Percentiles rank a stretch among this genome's conserved stretches.
phyloP scores from a whole-genome alignment of 1,140 invertebrate genomes.

The Solenopsis invicta region DNA sequence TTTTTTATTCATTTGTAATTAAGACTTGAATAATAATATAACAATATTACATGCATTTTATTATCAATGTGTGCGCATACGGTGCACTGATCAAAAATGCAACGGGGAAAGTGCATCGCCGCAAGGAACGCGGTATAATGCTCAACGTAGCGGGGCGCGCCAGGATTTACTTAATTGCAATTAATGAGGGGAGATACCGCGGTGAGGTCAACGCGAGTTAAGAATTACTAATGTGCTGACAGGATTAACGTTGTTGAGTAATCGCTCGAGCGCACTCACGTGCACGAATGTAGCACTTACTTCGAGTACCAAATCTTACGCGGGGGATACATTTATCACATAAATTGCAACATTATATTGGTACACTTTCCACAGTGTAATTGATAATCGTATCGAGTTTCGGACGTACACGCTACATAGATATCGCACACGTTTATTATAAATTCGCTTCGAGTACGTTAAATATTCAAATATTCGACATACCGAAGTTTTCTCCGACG shows the following conservation, averaged over 20 bases:
- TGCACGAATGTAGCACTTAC: background rate
- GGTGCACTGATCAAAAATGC: background rate
- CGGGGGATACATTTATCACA: slow-evolving; percentile 22
- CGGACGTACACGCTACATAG: background rate
- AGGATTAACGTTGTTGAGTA: slow-evolving; percentile 86
- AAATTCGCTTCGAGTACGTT: background rate
- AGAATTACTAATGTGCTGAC: slow-evolving; percentile 85
- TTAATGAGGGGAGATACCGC: slow-evolving; percentile 86
- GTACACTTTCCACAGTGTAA: slow-evolving; percentile 24
- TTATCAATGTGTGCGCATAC: background rate
- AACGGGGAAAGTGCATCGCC: slow-evolving; percentile 49
- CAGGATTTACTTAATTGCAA: slow-evolving; percentile 86
- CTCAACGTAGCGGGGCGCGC: slow-evolving; percentile 75
- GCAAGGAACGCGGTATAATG: slow-evolving; percentile 78
- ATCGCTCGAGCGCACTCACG: slow-evolving; percentile 67
- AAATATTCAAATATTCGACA: slow-evolving; percentile 17
- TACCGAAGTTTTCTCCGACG: background rate
- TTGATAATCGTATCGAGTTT: slow-evolving; percentile 3
- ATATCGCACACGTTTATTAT: background rate
- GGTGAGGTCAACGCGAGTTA: slow-evolving; percentile 81
- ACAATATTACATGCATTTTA: slow-evolving; percentile 12
- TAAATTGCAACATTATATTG: slow-evolving; percentile 25
- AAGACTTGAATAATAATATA: background rate
- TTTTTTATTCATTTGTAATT: slow-evolving; percentile 10
- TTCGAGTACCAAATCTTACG: slow-evolving; percentile 25